Base-by-base conservation (phyloP, 2,113 vertebrate species). In the Grallaria varia region DNA sequence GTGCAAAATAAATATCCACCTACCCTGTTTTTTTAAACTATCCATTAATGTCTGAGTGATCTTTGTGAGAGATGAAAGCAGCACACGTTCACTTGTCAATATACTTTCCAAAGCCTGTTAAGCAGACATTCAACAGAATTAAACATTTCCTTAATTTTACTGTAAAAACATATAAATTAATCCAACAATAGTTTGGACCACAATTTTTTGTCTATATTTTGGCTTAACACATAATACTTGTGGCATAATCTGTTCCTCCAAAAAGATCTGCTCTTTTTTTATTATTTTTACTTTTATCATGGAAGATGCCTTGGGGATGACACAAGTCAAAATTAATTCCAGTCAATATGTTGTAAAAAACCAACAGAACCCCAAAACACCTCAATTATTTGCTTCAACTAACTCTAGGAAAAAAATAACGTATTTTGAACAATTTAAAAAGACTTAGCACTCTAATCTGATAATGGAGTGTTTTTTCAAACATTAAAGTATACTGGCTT, bases 71-170 rank as follows among this genome's bases (percentile, higher is more conserved):
- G 98, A 99, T 22, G 98, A 98, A 49, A 99, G 98, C 3, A 99
- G 98, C 53, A 99, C 95, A 2, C 97, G 98, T 79, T 98, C 98
- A 96, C 98, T 98, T 90, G 98, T 96, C 90, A 99, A 96, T 95
- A 99, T 96, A 95, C 98, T 99, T 96, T 99, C 99, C 96, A 99
- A 95, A 62, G 99, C 99, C 99, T 99, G 91, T 91, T 90, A 93
- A 55, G 42, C 22, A 81, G 88, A 97, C 30, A 53, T 79, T 33
- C 30, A 94, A 63, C 8, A 85, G 59, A 62, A 93, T 42, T 49
- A 88, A 62, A 87, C 37, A 90, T 67, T 86, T 62, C 27, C 12
- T 93, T 82, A 64, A 53, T 60, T 55, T 79, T 76, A 62, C 5
- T 68, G 25, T 72, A 82, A 73, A 85, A 93, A 40, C 28, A 80